Percentiles rank a stretch among this genome's conserved stretches.
phyloP scores from a whole-genome alignment of 2,113 vertebrate genomes.

The Antechinus stuartii region DNA sequence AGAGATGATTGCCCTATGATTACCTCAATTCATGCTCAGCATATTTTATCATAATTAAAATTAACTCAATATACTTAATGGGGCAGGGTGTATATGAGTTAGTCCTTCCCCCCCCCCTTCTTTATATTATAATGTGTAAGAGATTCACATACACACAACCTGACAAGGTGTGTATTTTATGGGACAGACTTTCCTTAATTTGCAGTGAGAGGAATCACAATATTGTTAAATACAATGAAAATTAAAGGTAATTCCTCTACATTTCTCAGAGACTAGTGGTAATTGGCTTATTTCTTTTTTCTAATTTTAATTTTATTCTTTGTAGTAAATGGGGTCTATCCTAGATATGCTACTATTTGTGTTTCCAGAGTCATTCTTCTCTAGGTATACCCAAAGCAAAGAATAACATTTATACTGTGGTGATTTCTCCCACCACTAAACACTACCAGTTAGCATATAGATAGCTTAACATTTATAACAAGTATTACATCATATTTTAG shows the following conservation, averaged over 20 bases:
- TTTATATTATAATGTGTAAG: constrained; percentile 40
- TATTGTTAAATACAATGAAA: constrained; percentile 45
- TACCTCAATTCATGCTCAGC: constrained; percentile 67
- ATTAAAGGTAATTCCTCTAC: background rate
- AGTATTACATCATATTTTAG: background rate
- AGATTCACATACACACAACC: constrained; percentile 22
- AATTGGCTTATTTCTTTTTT: constrained; percentile 29
- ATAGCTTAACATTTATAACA: background rate
- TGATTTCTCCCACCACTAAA: background rate
- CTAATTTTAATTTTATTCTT: constrained; percentile 31
- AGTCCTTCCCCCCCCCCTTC: constrained; percentile 39
- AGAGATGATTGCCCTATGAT: constrained; percentile 74
- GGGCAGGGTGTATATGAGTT: constrained; percentile 37
- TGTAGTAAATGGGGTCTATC: background rate
- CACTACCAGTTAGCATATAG: background rate
- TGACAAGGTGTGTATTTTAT: constrained; percentile 5
- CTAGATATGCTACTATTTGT: constrained; percentile 3
- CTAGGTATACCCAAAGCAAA: background rate
- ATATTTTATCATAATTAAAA: constrained; percentile 75
- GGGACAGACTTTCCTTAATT: background rate
- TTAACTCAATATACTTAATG: constrained; percentile 67
- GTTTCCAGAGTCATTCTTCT: background rate
- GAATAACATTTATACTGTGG: background rate
- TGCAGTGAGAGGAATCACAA: constrained; percentile 19
- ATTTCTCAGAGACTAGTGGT: background rate